Evolutionary conservation across 2,797 vertebrate genomes (phyloP), one percentile per base, ranked within the genome.

Genomic region (Cichlasoma orientale): DNA sequence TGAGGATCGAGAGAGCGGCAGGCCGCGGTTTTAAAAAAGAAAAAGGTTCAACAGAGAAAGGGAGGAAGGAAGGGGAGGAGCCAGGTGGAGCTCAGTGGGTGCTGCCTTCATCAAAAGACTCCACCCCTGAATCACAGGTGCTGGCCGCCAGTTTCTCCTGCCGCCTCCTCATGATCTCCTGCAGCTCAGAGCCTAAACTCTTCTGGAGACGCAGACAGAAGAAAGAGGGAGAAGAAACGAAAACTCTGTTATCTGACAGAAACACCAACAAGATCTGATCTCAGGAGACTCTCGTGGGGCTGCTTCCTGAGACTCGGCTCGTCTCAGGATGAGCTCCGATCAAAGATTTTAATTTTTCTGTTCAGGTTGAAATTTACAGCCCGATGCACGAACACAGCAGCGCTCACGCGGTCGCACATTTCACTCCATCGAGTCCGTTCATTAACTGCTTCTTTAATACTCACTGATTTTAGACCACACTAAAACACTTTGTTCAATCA

Each of bases 121-220:
- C 97, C 91, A 98, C 97, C 74, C 98, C 98, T 0, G 98, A 99
- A 71, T 99, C 98, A 3, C 96, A 95, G 80, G 97, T 96, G n/a
- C 90, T 92, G 19, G 95, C 95, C 1, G 94, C 96, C 75, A 99
- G 96, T 83, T 98, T 98, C 93, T 99, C 97, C 95, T 99, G 97
- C 3, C 97, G 94, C 90, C 97, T 95, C 93, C 96, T 95, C 98
- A 99, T 99, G 87, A 99, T 97, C 94, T 99, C 98, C 94, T 96
- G 97, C 31, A 99, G 93, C 94, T 99, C 98, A 1, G 97, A 97
- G 81, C 96, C 97, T 1, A 93, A 93, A 85, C 95, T 95, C 58
- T 84, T 97, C 95, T 93, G 88, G 14, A 77, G 47, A 25, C 73
- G 18, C 2, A 72, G 18, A 50, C 18, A 33, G 3, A 27, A 57